These are phyloP conservation scores for Hyaena hyaena DNA, from an alignment of 2,113 vertebrate genomes.

Conservation along the genomic window DNA sequence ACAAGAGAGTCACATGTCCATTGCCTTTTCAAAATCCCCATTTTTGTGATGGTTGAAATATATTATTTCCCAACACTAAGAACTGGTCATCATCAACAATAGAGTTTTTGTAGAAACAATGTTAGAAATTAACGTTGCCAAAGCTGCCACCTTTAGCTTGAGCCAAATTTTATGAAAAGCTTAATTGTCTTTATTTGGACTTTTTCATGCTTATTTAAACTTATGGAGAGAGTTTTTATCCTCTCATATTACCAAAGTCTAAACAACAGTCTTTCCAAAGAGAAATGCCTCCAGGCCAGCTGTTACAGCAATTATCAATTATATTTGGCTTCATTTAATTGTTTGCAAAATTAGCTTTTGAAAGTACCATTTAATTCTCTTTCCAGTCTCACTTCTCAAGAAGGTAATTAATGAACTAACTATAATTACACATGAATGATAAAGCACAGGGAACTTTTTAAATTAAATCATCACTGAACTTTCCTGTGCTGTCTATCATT, in stretches of 20 bases:
- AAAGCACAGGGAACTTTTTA: slow-evolving; percentile 72
- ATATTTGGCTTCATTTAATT: slow-evolving; percentile 75
- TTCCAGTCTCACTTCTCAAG: slow-evolving; percentile 67
- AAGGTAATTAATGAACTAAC: slow-evolving; percentile 76
- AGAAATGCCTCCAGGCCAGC: slow-evolving; percentile 45
- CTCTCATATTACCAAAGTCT: slow-evolving; percentile 6
- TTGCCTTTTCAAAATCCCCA: background rate
- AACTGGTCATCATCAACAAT: background rate
- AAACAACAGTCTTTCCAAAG: slow-evolving; percentile 55
- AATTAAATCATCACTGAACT: slow-evolving; percentile 70
- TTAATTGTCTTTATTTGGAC: slow-evolving; percentile 49
- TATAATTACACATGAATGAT: slow-evolving; percentile 74
- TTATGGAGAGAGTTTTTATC: slow-evolving; percentile 24
- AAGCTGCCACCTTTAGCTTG: background rate
- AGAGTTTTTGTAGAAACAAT: background rate
- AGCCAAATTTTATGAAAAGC: slow-evolving; percentile 42
- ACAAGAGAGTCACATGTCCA: background rate
- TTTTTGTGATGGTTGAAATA: background rate
- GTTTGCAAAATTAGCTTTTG: slow-evolving; percentile 76
- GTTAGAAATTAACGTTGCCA: background rate
- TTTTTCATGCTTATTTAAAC: slow-evolving; percentile 44
- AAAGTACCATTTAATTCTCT: slow-evolving; percentile 73
- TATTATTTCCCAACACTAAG: background rate
- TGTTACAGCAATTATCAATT: slow-evolving; percentile 70
- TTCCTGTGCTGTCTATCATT: background rate